Evolutionary conservation across 2,797 vertebrate genomes (phyloP).

Genomic region (Catamblyrhynchus diadema): DNA sequence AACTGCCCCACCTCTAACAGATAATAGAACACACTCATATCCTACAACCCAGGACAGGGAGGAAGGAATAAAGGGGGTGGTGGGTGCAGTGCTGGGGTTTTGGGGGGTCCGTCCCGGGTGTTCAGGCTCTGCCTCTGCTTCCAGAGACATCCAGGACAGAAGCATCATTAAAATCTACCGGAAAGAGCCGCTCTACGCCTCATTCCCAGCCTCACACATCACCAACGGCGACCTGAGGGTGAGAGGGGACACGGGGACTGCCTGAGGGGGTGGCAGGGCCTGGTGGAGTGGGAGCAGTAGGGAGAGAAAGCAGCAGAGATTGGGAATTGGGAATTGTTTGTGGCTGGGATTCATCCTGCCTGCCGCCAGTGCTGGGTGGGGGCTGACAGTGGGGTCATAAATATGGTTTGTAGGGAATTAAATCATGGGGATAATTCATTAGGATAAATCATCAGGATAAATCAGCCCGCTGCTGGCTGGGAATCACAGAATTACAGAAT

Average conservation of each 20-base stretch:
- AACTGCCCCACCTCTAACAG: background rate
- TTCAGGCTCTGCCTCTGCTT: background rate
- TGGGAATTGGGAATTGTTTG: background rate
- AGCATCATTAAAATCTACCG: slow-evolving; percentile 98
- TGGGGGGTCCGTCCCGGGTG: background rate
- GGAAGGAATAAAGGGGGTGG: background rate
- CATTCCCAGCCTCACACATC: slow-evolving; percentile 92
- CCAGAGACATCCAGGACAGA: slow-evolving; percentile 94
- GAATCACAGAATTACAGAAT: background rate
- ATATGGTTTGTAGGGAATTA: slow-evolving; percentile 40
- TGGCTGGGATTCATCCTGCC: background rate
- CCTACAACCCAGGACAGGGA: background rate
- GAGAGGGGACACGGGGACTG: slow-evolving; percentile 33
- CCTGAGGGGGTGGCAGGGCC: background rate
- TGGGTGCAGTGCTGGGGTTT: background rate
- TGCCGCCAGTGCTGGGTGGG: background rate
- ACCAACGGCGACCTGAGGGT: slow-evolving; percentile 96
- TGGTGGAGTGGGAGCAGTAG: fast-evolving
- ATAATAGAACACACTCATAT: background rate
- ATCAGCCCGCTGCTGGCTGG: background rate
- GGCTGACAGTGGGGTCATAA: background rate
- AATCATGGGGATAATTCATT: too few species aligned
- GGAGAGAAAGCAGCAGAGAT: background rate
- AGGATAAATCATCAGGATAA: background rate
- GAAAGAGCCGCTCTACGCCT: slow-evolving; percentile 96